Conservation (phyloP, 2,113 vertebrate species). For the Petromus typicus region DNA sequence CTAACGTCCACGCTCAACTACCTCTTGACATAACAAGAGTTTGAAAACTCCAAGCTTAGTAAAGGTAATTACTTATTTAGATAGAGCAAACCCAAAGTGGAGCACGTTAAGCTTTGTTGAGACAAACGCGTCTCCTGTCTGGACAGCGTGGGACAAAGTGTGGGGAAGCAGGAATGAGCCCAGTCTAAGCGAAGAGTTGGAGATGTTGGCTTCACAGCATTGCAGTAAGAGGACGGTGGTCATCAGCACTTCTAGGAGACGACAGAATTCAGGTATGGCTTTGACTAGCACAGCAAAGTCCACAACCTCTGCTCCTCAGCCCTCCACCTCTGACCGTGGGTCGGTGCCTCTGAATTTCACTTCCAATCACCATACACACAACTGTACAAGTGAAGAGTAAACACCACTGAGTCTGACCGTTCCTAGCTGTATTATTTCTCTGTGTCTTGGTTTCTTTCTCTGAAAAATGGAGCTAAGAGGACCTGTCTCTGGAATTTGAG, state of each 20-base stretch:
- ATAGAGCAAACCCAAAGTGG: neutral
- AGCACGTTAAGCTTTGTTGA: neutral
- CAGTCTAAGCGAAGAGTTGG: neutral
- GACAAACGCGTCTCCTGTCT: neutral
- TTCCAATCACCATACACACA: neutral
- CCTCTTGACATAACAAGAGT: conserved; percentile 1
- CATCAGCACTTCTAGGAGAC: neutral
- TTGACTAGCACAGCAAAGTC: neutral
- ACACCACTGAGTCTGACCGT: neutral
- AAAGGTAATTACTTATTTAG: neutral
- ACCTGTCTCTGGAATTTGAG: neutral
- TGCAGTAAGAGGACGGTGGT: neutral
- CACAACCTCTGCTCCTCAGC: no score
- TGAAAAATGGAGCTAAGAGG: neutral
- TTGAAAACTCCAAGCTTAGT: neutral
- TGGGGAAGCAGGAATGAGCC: neutral
- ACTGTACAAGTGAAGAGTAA: neutral
- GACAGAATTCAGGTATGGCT: neutral
- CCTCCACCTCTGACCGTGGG: neutral
- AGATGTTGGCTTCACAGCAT: neutral
- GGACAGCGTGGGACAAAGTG: neutral
- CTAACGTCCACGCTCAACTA: neutral
- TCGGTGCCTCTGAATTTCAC: neutral
- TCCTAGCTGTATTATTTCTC: neutral
- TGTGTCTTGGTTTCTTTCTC: neutral